Percentiles rank a stretch among this genome's conserved stretches.
phyloP scores from a whole-genome alignment of 2,797 vertebrate genomes.

The Sebastes steindachneri region DNA sequence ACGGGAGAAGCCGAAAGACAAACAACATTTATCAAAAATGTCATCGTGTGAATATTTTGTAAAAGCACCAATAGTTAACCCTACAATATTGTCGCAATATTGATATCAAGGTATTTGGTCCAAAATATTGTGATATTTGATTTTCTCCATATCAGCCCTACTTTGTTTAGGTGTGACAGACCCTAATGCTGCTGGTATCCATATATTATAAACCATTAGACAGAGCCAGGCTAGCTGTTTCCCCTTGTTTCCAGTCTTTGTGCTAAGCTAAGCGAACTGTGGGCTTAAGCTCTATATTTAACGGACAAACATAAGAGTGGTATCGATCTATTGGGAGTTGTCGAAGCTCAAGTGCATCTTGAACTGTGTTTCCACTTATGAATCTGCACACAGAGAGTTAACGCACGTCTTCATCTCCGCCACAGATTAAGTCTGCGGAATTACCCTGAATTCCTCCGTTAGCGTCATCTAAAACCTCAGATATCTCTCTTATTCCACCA shows the following conservation, averaged over 20 bases:
- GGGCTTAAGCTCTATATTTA: not conserved
- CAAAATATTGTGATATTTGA: too few relatives aligned
- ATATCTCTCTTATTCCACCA: slow-evolving; percentile 53
- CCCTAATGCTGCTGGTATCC: not conserved
- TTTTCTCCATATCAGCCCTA: too few relatives aligned
- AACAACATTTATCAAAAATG: too few relatives aligned
- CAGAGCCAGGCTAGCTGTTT: not conserved
- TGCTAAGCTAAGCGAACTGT: not conserved
- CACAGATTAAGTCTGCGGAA: slow-evolving; percentile 67
- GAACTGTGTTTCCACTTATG: slow-evolving; percentile 34
- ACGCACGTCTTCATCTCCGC: slow-evolving; percentile 56
- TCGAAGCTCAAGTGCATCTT: not conserved
- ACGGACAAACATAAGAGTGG: not conserved
- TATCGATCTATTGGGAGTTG: not conserved
- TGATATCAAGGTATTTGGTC: too few relatives aligned
- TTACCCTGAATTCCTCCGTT: slow-evolving; percentile 67
- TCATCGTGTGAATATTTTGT: too few relatives aligned
- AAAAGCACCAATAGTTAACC: too few relatives aligned
- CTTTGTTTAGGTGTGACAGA: not conserved
- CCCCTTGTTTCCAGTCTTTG: not conserved
- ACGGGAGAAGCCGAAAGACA: too few relatives aligned
- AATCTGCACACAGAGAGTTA: slow-evolving; percentile 34
- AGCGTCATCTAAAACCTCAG: slow-evolving; percentile 74
- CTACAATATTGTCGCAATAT: too few relatives aligned
- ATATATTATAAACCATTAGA: not conserved